Evolutionary conservation across 2,113 vertebrate species (phyloP).

Genomic region (Eretmochelys imbricata): DNA sequence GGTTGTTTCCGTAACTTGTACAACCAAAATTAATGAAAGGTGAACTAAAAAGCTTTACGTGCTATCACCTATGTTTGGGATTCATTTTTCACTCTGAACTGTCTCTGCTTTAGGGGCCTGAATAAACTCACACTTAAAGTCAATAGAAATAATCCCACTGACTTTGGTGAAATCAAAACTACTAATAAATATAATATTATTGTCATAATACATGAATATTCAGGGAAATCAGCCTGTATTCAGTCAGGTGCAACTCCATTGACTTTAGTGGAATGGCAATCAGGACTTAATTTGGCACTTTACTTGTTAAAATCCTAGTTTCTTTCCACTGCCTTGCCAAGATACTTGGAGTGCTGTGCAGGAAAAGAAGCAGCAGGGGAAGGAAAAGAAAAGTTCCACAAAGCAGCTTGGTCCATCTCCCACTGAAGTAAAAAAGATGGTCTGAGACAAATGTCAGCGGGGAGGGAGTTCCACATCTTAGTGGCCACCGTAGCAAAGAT

Average conservation of each 20-base stretch:
- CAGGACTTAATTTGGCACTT: not conserved
- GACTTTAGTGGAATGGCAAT: not conserved
- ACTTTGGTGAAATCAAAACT: constrained; percentile 12
- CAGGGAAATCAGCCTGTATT: not conserved
- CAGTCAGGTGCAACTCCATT: not conserved
- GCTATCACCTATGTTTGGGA: not conserved
- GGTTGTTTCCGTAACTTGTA: not conserved
- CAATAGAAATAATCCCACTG: not conserved
- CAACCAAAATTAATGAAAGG: not conserved
- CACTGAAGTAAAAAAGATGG: not conserved
- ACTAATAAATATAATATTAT: not conserved
- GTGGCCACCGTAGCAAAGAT: not conserved
- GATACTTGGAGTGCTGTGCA: not conserved
- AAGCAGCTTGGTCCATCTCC: not conserved
- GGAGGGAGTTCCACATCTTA: not conserved
- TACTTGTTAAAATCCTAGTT: not conserved
- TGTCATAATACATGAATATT: constrained; percentile 20
- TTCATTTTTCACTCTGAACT: not conserved
- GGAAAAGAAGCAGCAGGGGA: not conserved
- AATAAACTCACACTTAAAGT: not conserved
- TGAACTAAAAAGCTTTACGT: not conserved
- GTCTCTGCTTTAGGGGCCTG: not conserved
- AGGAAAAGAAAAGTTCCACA: not conserved
- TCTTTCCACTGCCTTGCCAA: not conserved
- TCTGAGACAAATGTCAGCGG: not conserved